These are phyloP conservation scores for Acrocephalus scirpaceus DNA, from an alignment of 2,797 vertebrate species.

Conservation along the genomic window DNA sequence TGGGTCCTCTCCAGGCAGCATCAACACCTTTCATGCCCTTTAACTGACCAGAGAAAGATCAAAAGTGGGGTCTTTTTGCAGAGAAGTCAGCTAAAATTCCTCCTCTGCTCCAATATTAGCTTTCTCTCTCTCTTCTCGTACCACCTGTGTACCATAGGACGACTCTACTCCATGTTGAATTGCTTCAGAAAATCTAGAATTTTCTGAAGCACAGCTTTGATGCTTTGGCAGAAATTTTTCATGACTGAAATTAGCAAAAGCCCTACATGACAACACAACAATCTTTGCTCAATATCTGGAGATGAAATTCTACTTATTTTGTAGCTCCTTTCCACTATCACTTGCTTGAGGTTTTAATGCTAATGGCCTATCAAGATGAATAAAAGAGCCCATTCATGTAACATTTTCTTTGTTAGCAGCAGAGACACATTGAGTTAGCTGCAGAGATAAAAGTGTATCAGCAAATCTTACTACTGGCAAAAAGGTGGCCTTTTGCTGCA, in stretches of 20 bases:
- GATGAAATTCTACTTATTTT: neutral
- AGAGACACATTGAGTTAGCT: neutral
- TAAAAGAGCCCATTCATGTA: neutral
- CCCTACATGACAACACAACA: neutral
- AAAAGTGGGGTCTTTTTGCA: neutral
- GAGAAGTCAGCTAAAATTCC: neutral
- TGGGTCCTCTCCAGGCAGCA: neutral
- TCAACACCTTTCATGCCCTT: neutral
- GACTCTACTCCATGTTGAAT: neutral
- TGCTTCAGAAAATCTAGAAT: neutral
- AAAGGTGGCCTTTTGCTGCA: neutral
- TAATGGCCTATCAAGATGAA: neutral
- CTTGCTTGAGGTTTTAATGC: neutral
- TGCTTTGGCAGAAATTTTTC: neutral
- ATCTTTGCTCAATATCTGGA: neutral
- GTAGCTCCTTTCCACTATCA: neutral
- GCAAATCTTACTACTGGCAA: neutral
- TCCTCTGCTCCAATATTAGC: neutral
- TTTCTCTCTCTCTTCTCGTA: neutral
- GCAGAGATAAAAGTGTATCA: neutral
- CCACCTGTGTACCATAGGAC: neutral
- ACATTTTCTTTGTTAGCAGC: neutral
- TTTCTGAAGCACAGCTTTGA: neutral
- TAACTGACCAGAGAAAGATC: neutral
- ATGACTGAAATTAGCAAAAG: neutral